Evolutionary conservation across 2,888 invertebrate species (phyloP).

Genomic region (Ornithoptera priamus): DNA sequence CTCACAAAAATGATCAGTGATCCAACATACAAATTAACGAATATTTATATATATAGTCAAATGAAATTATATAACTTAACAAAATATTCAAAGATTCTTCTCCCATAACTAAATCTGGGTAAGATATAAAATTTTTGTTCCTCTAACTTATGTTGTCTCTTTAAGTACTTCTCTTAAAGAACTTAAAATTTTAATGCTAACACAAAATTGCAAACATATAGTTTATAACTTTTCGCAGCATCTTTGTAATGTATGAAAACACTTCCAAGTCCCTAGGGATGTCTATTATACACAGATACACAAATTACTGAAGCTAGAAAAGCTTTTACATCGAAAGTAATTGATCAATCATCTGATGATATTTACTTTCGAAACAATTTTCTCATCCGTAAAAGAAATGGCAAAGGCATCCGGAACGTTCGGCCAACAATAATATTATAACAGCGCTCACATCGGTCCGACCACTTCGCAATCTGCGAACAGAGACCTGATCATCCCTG

Average conservation of each 20-base stretch:
- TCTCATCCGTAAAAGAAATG: constrained; percentile 4
- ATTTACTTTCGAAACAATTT: constrained; percentile 16
- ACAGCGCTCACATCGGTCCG: constrained; percentile 8
- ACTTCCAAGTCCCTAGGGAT: background rate
- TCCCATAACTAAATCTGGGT: too few relatives aligned
- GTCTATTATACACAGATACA: background rate
- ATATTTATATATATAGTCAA: too few relatives aligned
- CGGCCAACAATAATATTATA: constrained; percentile 16
- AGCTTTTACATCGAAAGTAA: constrained; percentile 5
- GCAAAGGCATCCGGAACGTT: constrained; percentile 6
- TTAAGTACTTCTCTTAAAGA: too few relatives aligned
- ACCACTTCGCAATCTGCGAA: constrained; percentile 21
- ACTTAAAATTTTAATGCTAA: too few relatives aligned
- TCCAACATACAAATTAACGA: too few relatives aligned
- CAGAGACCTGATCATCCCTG: constrained; percentile 13
- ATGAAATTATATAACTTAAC: too few relatives aligned
- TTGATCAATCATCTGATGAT: constrained; percentile 22
- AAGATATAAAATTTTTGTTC: too few relatives aligned
- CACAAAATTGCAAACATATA: too few relatives aligned
- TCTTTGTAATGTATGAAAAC: background rate
- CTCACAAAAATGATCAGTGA: too few relatives aligned
- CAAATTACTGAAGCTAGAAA: background rate
- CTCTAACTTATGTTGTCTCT: too few relatives aligned
- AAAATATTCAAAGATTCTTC: too few relatives aligned
- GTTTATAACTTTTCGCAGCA: too few relatives aligned